Evolutionary conservation across 2,113 vertebrate genomes (phyloP).

Genomic region (Etheostoma cragini): DNA sequence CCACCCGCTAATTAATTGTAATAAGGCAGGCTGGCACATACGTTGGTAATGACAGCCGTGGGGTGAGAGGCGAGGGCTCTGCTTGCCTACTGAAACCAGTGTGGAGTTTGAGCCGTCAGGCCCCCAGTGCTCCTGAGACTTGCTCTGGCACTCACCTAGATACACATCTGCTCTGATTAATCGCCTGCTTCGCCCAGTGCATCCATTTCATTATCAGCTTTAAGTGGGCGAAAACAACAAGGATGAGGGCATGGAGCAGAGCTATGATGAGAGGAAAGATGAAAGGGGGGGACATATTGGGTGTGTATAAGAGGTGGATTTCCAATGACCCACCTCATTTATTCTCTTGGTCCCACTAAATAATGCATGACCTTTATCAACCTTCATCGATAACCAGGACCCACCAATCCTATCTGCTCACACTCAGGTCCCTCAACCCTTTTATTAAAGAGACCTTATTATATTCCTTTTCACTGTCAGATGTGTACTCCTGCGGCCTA

Average conservation of each 20-base stretch:
- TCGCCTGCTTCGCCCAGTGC: conserved; percentile 88
- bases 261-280: conserved; percentile 23
- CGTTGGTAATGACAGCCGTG: conserved; percentile 57
- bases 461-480: too few species aligned
- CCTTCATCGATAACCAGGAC: conserved; percentile 34
- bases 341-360: conserved; percentile 7
- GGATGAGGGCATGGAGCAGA: conserved; percentile 83
- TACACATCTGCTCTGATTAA: conserved; percentile 96
- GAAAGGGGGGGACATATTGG: conserved; percentile 18
- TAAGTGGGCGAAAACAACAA: conserved; percentile 93
- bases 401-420: neutral
- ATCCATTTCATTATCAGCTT: conserved; percentile 93
- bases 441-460: neutral
- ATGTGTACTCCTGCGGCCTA: too few species aligned
- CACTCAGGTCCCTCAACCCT: neutral
- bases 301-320: conserved; percentile 13
- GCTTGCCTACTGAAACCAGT: conserved; percentile 40
- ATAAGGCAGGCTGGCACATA: conserved; percentile 70
- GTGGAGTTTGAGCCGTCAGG: conserved; percentile 58
- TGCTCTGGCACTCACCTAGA: conserved; percentile 78
- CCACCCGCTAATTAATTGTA: conserved; percentile 82
- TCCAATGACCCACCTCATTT: conserved; percentile 17
- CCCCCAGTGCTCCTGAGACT: conserved; percentile 76
- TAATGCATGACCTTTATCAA: conserved; percentile 38
- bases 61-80: conserved; percentile 65